phyloP scores from a whole-genome alignment of 2,113 vertebrate species.

The Protomyctophum bolini region DNA sequence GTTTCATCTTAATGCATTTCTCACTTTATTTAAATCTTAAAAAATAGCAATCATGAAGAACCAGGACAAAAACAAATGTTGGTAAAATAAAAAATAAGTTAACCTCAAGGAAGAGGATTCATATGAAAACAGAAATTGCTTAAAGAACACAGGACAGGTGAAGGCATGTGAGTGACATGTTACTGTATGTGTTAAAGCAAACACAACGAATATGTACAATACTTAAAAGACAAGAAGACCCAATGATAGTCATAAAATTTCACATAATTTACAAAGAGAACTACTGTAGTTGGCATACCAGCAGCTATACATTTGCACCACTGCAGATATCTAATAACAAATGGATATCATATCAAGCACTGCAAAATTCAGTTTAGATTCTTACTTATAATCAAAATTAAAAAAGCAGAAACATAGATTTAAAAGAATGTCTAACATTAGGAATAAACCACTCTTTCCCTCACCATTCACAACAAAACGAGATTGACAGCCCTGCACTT shows the following conservation, averaged over 20 bases:
- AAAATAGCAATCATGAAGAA: constrained; percentile 46
- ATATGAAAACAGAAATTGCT: constrained; percentile 42
- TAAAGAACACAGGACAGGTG: constrained; percentile 33
- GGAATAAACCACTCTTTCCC: constrained; percentile 15
- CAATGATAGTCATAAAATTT: constrained; percentile 47
- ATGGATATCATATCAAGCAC: constrained; percentile 17
- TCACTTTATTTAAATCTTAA: constrained; percentile 66
- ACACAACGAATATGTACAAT: constrained; percentile 71
- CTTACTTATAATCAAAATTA: constrained; percentile 14
- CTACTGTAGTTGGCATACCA: constrained; percentile 30
- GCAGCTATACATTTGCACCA: constrained; percentile 31
- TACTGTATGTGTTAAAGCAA: constrained; percentile 42
- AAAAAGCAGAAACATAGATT: constrained; percentile 21
- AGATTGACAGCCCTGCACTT: constrained; percentile 25
- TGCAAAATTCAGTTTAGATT: constrained; percentile 21
- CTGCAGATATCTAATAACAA: constrained; percentile 11
- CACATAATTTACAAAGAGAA: constrained; percentile 69
- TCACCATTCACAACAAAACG: constrained; percentile 35
- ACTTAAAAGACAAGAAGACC: constrained; percentile 40
- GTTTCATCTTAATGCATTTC: constrained; percentile 31
- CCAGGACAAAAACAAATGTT: constrained; percentile 38
- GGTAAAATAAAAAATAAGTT: constrained; percentile 71
- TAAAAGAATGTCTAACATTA: constrained; percentile 38
- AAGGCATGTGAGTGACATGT: constrained; percentile 45
- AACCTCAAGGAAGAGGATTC: constrained; percentile 50